Evolutionary conservation across 1,140 invertebrate species (phyloP).

Genomic region (Drosophila pseudoananassae): DNA sequence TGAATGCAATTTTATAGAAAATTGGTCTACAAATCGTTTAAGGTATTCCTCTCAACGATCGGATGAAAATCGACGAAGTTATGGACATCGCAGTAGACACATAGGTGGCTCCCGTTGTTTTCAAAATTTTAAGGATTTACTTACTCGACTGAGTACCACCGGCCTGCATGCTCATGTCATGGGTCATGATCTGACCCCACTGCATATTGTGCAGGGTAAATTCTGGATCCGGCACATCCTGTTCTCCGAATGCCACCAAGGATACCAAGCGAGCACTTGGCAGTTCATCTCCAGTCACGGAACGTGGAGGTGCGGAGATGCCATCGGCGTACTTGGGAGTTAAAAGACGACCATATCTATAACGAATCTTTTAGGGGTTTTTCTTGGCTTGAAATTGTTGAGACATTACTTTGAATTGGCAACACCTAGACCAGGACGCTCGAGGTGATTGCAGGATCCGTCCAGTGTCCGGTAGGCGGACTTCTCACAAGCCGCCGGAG

Average conservation of each 20-base stretch:
- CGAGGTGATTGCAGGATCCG: conserved; percentile 94
- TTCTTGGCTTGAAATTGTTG: background rate
- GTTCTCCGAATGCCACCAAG: conserved; percentile 87
- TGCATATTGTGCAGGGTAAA: conserved; percentile 93
- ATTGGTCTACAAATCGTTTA: too few relatives aligned
- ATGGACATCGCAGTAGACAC: too few relatives aligned
- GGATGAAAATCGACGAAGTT: too few relatives aligned
- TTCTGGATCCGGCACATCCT: conserved; percentile 88
- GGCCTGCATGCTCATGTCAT: conserved; percentile 92
- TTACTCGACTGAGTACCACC: conserved; percentile 90
- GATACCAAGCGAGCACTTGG: conserved; percentile 90
- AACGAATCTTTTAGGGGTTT: background rate
- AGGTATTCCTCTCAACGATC: too few relatives aligned
- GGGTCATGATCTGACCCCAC: conserved; percentile 94
- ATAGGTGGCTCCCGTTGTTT: too few relatives aligned
- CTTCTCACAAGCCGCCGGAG: conserved; percentile 84
- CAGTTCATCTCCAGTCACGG: conserved; percentile 87
- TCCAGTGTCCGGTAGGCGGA: conserved; percentile 90
- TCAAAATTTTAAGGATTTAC: conserved; percentile 67
- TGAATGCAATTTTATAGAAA: too few relatives aligned
- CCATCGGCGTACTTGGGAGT: conserved; percentile 93
- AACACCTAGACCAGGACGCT: conserved; percentile 89
- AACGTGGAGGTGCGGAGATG: conserved; percentile 87
- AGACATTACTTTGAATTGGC: conserved; percentile 85
- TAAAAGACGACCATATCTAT: conserved; percentile 89